A percentile compares a stretch with the other conserved stretches of the same genome.
Evolutionary conservation across 2,888 invertebrate genomes (phyloP).

Genomic region (Microctonus brassicae): DNA sequence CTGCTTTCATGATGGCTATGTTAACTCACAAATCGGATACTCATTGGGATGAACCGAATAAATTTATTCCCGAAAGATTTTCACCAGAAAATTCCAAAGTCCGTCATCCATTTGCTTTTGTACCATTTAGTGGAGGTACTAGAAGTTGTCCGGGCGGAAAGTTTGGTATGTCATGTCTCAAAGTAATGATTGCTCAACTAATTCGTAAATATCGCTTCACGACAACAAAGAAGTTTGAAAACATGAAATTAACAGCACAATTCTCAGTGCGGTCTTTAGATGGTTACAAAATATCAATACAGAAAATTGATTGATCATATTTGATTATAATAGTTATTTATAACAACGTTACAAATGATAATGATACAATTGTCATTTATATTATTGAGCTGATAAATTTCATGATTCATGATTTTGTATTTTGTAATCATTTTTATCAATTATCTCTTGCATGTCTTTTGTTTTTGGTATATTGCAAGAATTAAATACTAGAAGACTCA

Average conservation of each 20-base stretch:
- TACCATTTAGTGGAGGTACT: conserved; percentile 47
- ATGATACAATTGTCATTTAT: too few species aligned
- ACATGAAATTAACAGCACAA: conserved; percentile 43
- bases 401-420: too few species aligned
- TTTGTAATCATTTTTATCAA: too few species aligned
- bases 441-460: too few species aligned
- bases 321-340: too few species aligned
- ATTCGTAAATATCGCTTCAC: conserved; percentile 44
- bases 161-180: conserved; percentile 49
- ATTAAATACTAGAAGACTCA: too few species aligned
- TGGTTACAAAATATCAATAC: conserved; percentile 46
- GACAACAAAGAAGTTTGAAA: conserved; percentile 37
- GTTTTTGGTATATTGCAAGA: too few species aligned
- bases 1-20: conserved; percentile 43
- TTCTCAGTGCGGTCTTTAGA: conserved; percentile 46
- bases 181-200: conserved; percentile 49
- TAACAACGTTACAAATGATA: too few species aligned
- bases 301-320: conserved; percentile 22
- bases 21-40: conserved; percentile 47
- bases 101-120: conserved; percentile 48
- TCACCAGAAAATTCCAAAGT: conserved; percentile 45
- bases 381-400: too few species aligned
- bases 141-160: conserved; percentile 46
- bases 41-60: conserved; percentile 50
- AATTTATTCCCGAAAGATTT: conserved; percentile 53